These are phyloP conservation scores for Drosophila lacertosa DNA, from an alignment of 1,140 invertebrate genomes.

Conservation along the genomic window DNA sequence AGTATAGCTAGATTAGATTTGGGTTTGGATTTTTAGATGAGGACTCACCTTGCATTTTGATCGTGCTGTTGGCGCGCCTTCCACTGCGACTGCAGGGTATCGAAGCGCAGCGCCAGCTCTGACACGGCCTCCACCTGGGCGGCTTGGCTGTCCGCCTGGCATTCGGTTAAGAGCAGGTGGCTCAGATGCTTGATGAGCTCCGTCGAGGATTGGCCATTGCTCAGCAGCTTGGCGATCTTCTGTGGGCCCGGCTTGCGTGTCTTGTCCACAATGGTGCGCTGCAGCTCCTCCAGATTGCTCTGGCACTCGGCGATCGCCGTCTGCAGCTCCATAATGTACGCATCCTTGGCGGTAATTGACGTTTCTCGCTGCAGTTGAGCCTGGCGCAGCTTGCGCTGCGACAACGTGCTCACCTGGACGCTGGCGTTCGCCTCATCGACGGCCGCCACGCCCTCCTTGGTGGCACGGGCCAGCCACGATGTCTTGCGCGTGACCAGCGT, in stretches of 20 bases:
- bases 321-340: constrained; percentile 89
- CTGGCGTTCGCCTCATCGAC: constrained; percentile 90
- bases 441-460: constrained; percentile 82
- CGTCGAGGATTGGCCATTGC: constrained; percentile 89
- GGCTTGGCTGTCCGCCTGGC: constrained; percentile 87
- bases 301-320: constrained; percentile 88
- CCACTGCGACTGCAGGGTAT: constrained; percentile 88
- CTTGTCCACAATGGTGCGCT: constrained; percentile 84
- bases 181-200: constrained; percentile 92
- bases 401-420: constrained; percentile 91
- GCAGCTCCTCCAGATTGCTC: constrained; percentile 85
- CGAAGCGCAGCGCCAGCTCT: constrained; percentile 88
- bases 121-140: constrained; percentile 88
- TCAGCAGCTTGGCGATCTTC: constrained; percentile 88
- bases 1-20: neutral
- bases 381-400: constrained; percentile 81
- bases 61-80: constrained; percentile 87
- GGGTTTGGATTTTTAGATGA: neutral
- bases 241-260: constrained; percentile 85
- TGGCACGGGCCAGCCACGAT: constrained; percentile 80
- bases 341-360: constrained; percentile 91
- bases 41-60: constrained; percentile 78
- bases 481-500: constrained; percentile 85
- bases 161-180: constrained; percentile 89
- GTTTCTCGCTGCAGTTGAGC: constrained; percentile 85